Evolutionary conservation across 1,140 invertebrate species (phyloP).

Genomic region (Cherax quadricarinatus): DNA sequence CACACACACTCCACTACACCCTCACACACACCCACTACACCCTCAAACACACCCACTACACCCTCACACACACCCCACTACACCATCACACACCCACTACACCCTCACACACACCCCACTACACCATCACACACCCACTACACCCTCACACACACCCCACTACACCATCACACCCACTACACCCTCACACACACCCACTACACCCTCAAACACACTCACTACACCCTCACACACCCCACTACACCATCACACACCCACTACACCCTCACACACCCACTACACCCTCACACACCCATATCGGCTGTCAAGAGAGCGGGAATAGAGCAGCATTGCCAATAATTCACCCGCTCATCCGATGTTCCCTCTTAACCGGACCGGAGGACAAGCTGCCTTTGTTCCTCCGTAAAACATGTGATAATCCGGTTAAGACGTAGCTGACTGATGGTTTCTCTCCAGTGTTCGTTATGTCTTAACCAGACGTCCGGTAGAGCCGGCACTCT

Average conservation of each 20-base stretch:
- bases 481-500: neutral
- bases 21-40: no score
- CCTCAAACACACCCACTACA: no score
- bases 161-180: neutral
- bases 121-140: neutral
- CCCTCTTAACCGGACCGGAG: neutral
- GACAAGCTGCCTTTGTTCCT: neutral
- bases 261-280: neutral
- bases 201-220: constrained; percentile 7
- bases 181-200: neutral
- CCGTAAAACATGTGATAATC: neutral
- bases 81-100: no score
- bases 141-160: neutral
- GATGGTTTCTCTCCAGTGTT: neutral
- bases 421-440: neutral
- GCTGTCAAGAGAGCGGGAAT: neutral
- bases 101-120: no score
- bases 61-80: no score
- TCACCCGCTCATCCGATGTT: neutral
- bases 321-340: constrained; percentile 22
- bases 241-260: neutral
- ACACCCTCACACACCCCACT: constrained; percentile 21
- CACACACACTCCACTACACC: no score
- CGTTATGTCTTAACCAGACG: neutral
- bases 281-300: constrained; percentile 16